Base-by-base conservation (phyloP, 2,797 vertebrate genomes). In the Hoplostethus mediterraneus region DNA sequence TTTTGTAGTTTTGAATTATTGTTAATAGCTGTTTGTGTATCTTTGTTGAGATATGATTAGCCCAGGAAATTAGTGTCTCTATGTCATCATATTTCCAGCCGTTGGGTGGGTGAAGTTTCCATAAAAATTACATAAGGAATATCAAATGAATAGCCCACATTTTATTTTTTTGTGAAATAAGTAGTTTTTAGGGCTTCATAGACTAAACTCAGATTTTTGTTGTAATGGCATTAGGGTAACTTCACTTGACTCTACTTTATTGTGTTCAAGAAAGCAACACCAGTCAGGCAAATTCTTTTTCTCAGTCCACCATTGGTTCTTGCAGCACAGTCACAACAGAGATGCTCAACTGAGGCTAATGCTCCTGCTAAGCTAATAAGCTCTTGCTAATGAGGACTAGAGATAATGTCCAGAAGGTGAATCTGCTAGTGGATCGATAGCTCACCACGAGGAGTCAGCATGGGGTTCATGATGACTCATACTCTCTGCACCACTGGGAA, bases 321-420 rank as follows among this genome's bases (percentile, higher is more conserved):
- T 75, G 80, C 77, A 81, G 67, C 75, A 84, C 71, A 82, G 79
- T 67, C 73, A 40, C 25, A 55, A 31, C 45, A 36, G 59, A 54
- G 51, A 67, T 53, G 48, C 57, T 60, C 49, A 60, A 42, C 61
- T 72, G 51, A 48, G 33, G 62, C 53, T 73, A 54, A 67, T 73
- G 49, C 51, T 52, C 45, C 81, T 42, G 44, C 78, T 91, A 83
- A 82, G 81, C 69, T 90, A 92, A 90, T 92, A 92, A 92, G 85
- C 79, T 82, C 72, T 60, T 81, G 87, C 86, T 93, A 93, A 94
- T 93, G 90, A 94, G 85, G 87, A 87, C 79, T 62, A 70, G 82
- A 88, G 90, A 90, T 87, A 88, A 86, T 84, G 85, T 77, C 85
- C 85, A 90, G 87, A 86, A 93, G 91, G 89, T 92, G 89, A 92